Percentiles rank a stretch among this genome's conserved stretches.
Evolutionary conservation across 2,888 invertebrate species (phyloP).

Genomic region (Pollenia labialis): DNA sequence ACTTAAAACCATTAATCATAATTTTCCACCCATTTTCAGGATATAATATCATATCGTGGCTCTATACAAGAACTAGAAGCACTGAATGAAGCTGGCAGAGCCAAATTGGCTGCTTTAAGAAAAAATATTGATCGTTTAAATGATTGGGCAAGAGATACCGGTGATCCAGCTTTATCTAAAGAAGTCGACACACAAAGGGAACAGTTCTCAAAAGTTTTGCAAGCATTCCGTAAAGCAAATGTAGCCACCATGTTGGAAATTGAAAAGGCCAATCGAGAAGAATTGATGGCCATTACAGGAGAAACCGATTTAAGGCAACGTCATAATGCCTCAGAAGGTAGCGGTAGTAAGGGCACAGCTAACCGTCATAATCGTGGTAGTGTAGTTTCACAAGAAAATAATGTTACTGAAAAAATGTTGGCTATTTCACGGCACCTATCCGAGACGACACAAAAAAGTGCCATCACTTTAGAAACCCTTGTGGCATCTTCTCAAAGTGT

Average conservation of each 20-base stretch:
- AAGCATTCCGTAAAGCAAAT: conserved; percentile 92
- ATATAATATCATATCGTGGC: conserved; percentile 90
- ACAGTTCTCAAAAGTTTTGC: conserved; percentile 89
- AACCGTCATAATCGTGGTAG: conserved; percentile 86
- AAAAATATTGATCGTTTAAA: conserved; percentile 89
- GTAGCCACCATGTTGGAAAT: conserved; percentile 91
- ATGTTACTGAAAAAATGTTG: conserved; percentile 93
- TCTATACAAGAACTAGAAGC: conserved; percentile 89
- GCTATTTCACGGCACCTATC: conserved; percentile 94
- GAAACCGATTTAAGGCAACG: conserved; percentile 87
- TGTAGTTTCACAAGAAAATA: conserved; percentile 84
- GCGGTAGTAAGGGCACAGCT: conserved; percentile 37
- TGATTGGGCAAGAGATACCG: conserved; percentile 88
- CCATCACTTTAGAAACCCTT: conserved; percentile 92
- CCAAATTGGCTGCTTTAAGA: conserved; percentile 87
- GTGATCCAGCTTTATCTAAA: conserved; percentile 86
- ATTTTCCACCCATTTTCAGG: conserved; percentile 84
- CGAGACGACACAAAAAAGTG: conserved; percentile 94
- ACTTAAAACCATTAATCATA: conserved; percentile 51
- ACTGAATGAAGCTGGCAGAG: conserved; percentile 90
- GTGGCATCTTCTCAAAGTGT: conserved; percentile 89
- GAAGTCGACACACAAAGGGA: conserved; percentile 89
- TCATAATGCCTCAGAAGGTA: conserved; percentile 59
- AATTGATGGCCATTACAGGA: conserved; percentile 86
- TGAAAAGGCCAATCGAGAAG: conserved; percentile 90